Base-by-base conservation (phyloP, 1,140 invertebrate species). In the Bombus consobrinus region DNA sequence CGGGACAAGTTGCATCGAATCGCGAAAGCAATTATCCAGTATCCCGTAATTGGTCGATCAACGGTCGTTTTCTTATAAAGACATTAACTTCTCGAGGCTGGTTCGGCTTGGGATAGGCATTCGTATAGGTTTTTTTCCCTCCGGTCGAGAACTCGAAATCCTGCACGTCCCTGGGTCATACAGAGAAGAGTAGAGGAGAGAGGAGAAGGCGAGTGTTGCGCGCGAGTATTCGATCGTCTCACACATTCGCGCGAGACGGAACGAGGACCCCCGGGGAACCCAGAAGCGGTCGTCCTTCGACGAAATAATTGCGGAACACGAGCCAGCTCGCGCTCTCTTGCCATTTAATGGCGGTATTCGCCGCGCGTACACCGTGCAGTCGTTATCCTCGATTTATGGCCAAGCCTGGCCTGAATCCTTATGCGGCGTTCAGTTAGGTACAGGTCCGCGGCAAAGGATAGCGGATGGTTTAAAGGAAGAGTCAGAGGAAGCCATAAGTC, bases 311-410 rank as follows among this genome's bases (percentile, higher is more conserved):
- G 90, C 88, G 90, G 90, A 91, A 91, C 88, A 87, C 84, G 87
- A 90, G 83, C 80, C 79, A 85, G 90, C 87, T 89, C 82, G 79
- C 84, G 87, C 88, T 77, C 80, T 90, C 88, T 74, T 84, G 90
- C 87, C 92, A 85, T 92, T 93, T 92, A 93, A 93, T 91, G 90
- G 88, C 85, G 91, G 88, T 88, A 92, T 90, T 88, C 87, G 86
- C 80, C 69, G 85, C 89, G 88, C 87, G 88, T 92, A 91, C 89
- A 83, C 82, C 77, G 88, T 84, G 78, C 83, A 90, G 86, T 93
- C 91, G 92, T 93, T 93, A 93, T 93, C 88, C 87, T 92, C 92
- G 91, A 93, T 93, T 93, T 93, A 93, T 93, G 88, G 85, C 71
- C 68, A 75, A 76, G 81, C 77, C 85, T 86, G 89, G 85, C 87